These are phyloP conservation scores for Okapia johnstoni DNA, from an alignment of 2,113 vertebrate species.

Conservation along the genomic window DNA sequence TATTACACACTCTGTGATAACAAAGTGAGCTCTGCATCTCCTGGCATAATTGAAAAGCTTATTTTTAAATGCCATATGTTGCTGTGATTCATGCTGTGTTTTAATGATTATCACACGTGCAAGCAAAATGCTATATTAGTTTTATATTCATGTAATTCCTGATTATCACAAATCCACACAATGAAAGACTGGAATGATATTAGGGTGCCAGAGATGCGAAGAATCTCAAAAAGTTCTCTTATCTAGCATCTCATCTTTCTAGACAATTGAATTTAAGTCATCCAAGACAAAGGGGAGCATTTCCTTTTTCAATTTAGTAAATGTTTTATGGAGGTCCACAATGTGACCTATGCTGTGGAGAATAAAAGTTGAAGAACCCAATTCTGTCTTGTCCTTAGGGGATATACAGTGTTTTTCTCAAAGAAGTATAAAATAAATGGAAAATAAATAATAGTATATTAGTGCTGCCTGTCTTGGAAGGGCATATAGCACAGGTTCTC, in stretches of 20 bases:
- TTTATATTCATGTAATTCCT: conserved; percentile 63
- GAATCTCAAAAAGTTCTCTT: conserved; percentile 40
- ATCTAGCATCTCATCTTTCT: conserved; percentile 33
- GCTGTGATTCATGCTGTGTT: conserved; percentile 67
- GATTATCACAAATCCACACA: conserved; percentile 55
- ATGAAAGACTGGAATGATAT: conserved; percentile 38
- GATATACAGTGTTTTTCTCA: not conserved
- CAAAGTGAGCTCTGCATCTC: conserved; percentile 35
- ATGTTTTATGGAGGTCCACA: not conserved
- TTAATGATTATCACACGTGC: conserved; percentile 67
- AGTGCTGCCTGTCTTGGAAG: not conserved
- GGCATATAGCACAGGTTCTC: not conserved
- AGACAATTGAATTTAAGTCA: conserved; percentile 10
- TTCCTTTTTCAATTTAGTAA: conserved; percentile 15
- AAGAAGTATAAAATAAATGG: not conserved
- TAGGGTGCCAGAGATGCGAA: not conserved
- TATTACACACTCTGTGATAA: conserved; percentile 20
- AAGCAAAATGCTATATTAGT: conserved; percentile 72
- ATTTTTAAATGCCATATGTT: conserved; percentile 74
- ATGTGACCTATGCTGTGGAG: not conserved
- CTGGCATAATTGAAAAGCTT: conserved; percentile 60
- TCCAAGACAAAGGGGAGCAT: not conserved
- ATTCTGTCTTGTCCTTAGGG: not conserved
- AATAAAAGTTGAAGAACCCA: not conserved
- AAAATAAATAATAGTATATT: not conserved